Percentiles rank a stretch among this genome's conserved stretches.
phyloP scores from a whole-genome alignment of 2,888 invertebrate species.

The Eupithecia dodoneata region DNA sequence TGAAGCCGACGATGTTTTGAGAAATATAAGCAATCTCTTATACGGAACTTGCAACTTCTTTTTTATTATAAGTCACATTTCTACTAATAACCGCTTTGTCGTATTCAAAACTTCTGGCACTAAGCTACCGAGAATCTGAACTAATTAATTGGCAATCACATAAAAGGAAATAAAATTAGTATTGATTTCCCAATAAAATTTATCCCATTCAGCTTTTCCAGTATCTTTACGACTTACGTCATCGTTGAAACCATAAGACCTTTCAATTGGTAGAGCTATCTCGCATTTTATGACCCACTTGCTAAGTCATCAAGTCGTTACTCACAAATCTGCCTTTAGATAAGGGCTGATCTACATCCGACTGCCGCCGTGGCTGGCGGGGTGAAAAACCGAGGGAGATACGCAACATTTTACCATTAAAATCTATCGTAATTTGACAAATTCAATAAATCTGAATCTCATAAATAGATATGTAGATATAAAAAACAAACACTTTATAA shows the following conservation, averaged over 20 bases:
- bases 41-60: neutral
- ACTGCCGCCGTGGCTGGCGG: neutral
- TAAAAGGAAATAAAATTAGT: constrained; percentile 12
- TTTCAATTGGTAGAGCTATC: constrained; percentile 30
- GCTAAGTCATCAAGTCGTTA: constrained; percentile 39
- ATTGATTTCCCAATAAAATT: constrained; percentile 25
- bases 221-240: constrained; percentile 27
- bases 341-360: constrained; percentile 7
- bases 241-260: constrained; percentile 22
- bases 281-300: constrained; percentile 32
- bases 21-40: constrained; percentile 4
- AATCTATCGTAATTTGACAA: too few species aligned
- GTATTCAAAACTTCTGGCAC: neutral
- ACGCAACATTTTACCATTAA: too few species aligned
- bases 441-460: too few species aligned
- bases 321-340: constrained; percentile 12
- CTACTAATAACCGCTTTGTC: neutral
- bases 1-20: constrained; percentile 21
- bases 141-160: constrained; percentile 7
- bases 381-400: neutral
- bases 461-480: too few species aligned
- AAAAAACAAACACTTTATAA: too few species aligned
- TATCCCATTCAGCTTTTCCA: constrained; percentile 17
- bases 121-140: neutral
- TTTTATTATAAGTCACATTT: neutral